Conservation (phyloP, 2,113 vertebrate genomes). For the Sinocyclocheilus maitianheensis region DNA sequence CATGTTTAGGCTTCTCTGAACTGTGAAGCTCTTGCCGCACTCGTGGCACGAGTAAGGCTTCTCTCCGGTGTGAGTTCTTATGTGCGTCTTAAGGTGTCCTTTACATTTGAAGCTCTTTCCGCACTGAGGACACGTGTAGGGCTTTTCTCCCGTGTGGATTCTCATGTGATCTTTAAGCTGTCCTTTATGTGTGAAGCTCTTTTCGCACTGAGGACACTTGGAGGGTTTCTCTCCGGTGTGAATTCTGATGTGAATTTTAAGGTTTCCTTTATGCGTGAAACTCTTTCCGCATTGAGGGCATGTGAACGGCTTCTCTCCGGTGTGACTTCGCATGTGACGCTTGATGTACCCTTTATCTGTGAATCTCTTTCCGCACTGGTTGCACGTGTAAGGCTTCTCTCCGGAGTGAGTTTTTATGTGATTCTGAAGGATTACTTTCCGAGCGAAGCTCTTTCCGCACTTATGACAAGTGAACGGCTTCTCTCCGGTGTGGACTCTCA, state of each 20-base stretch:
- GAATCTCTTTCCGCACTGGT: slow-evolving; percentile 28
- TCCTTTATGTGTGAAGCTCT: slow-evolving; percentile 22
- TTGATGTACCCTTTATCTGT: slow-evolving; percentile 8
- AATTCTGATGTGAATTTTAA: slow-evolving; percentile 17
- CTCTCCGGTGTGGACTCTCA: slow-evolving; percentile 25
- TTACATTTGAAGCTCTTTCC: slow-evolving; percentile 18
- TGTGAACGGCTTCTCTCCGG: slow-evolving; percentile 2
- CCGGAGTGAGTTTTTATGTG: slow-evolving; percentile 25
- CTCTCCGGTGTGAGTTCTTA: slow-evolving; percentile 15
- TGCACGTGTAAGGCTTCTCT: background rate
- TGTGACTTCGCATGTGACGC: slow-evolving; percentile 17
- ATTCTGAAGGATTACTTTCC: background rate
- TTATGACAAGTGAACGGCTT: background rate
- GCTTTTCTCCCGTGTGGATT: slow-evolving; percentile 15
- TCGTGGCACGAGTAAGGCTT: background rate
- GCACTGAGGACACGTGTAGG: background rate
- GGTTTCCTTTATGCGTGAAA: slow-evolving; percentile 15
- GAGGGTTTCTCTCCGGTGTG: slow-evolving; percentile 9
- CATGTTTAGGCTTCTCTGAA: background rate
- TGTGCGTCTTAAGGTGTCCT: slow-evolving; percentile 13
- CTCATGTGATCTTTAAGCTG: slow-evolving; percentile 12
- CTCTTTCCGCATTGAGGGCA: slow-evolving; percentile 19
- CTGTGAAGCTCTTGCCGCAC: slow-evolving; percentile 17
- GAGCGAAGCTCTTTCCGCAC: background rate
- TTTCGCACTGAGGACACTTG: slow-evolving; percentile 8